These are phyloP conservation scores for Pyxicephalus adspersus DNA, from an alignment of 2,113 vertebrate species.

Conservation along the genomic window DNA sequence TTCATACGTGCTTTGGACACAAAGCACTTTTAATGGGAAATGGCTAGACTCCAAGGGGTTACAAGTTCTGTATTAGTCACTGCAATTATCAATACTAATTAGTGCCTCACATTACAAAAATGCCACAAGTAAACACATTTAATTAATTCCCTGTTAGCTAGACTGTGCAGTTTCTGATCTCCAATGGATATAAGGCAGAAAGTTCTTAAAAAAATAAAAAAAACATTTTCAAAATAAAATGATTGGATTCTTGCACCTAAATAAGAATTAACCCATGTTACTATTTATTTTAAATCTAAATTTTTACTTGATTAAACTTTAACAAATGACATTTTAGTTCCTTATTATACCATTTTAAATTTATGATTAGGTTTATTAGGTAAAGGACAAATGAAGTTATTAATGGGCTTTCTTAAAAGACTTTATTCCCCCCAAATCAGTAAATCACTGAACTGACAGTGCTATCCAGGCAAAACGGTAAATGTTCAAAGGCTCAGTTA, in stretches of 20 bases:
- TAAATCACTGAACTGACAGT: no score
- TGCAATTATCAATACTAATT: slow-evolving; percentile 58
- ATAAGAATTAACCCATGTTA: no score
- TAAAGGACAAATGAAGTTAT: no score
- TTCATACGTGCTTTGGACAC: slow-evolving; percentile 42
- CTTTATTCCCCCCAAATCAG: no score
- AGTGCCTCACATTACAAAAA: slow-evolving; percentile 54
- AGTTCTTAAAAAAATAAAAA: slow-evolving; percentile 6
- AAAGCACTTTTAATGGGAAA: slow-evolving; percentile 50
- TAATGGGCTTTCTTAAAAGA: no score
- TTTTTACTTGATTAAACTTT: no score
- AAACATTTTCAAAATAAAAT: slow-evolving; percentile 63
- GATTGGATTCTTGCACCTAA: slow-evolving; percentile 58
- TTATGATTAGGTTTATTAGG: no score
- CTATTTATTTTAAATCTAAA: no score
- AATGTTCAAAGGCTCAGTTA: no score
- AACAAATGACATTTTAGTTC: no score
- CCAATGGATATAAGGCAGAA: slow-evolving; percentile 27
- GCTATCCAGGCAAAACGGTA: no score
- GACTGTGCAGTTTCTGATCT: slow-evolving; percentile 40
- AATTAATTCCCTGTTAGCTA: slow-evolving; percentile 56
- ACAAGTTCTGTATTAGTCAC: slow-evolving; percentile 51
- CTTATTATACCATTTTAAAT: no score
- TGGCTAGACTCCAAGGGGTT: slow-evolving; percentile 54
- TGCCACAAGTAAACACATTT: slow-evolving; percentile 56